Conservation (phyloP, 2,888 invertebrate species). For the Neoaliturus tenellus region DNA sequence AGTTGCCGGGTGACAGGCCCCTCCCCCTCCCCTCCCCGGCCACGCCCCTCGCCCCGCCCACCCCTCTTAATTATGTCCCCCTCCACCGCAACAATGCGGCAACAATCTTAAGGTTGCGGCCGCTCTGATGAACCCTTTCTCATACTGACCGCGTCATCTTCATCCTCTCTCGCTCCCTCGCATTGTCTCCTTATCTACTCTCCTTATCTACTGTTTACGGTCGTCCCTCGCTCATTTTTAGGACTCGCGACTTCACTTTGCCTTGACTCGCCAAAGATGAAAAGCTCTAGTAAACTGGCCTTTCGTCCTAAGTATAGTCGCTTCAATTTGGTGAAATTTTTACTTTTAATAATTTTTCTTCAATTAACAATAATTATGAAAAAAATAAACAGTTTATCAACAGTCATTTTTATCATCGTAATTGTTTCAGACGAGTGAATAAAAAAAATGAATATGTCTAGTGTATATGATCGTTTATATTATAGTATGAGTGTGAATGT, state of each 20-base stretch:
- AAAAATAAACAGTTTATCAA: too few species aligned
- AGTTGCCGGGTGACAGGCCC: constrained; percentile 13
- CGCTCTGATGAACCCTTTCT: constrained; percentile 47
- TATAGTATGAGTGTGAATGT: too few species aligned
- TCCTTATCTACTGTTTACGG: constrained; percentile 38
- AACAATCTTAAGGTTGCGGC: constrained; percentile 53
- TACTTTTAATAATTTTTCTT: too few species aligned
- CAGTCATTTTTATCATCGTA: too few species aligned
- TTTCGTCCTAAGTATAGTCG: background rate
- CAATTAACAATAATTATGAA: too few species aligned
- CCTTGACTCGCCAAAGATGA: background rate
- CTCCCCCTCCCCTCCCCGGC: constrained; percentile 1
- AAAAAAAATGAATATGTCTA: too few species aligned
- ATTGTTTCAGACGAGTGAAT: too few species aligned
- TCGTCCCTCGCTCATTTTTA: constrained; percentile 8
- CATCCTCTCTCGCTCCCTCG: constrained; percentile 4
- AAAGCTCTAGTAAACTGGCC: background rate
- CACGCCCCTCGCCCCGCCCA: constrained; percentile 41
- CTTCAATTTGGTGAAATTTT: too few species aligned
- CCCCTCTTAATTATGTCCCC: constrained; percentile 54
- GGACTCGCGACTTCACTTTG: constrained; percentile 21
- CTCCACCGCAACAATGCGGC: constrained; percentile 55
- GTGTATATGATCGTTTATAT: too few species aligned
- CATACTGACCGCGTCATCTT: constrained; percentile 47
- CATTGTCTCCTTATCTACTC: constrained; percentile 41